Base-by-base conservation (phyloP, 2,888 invertebrate species). In the Coleophora deauratella region DNA sequence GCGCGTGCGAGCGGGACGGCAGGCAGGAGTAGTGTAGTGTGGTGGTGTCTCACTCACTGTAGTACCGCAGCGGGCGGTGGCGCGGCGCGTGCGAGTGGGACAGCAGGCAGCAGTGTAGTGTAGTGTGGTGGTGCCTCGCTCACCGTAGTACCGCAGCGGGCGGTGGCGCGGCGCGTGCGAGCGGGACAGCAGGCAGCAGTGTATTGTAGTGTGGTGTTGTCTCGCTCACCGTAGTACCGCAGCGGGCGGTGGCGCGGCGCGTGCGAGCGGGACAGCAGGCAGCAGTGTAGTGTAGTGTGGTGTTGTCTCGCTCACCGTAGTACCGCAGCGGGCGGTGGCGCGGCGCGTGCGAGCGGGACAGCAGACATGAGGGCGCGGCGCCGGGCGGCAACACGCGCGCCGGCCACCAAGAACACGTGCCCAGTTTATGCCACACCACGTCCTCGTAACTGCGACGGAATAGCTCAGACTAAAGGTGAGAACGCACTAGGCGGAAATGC, bases 401-500 rank as follows among this genome's bases (percentile, higher is more conserved):
- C 35, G 84, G 84, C 84, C 84, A 85, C 84, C 84, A 85, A 10
- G 75, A 50, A 13, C 76, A 81, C 0, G 62, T 31, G 38, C 75
- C 74, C 10, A 84, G 60, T 56, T 84, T 84, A 57, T 84, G 75
- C 84, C 84, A 85, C 1, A 85, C 82, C 21, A 85, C 71, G 53
- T 84, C 84, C 33, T 78, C 77, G 43, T 81, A 81, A 0, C 81
- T 81, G 47, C 10, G 40, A n/a, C n/a, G n/a, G n/a, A n/a, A n/a
- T n/a, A n/a, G 37, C 1, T n/a, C 15, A n/a, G 9, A 33, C 10
- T 37, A 37, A 7, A 28, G 27, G 31, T 33, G 9, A n/a, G 2
- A 33, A 9, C 27, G 8, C 13, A n/a, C n/a, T n/a, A n/a, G n/a
- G n/a, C n/a, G n/a, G n/a, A n/a, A n/a, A n/a, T n/a, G n/a, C n/a